These are phyloP conservation scores for Eurosta solidaginis DNA, from an alignment of 1,140 invertebrate species.

Conservation along the genomic window DNA sequence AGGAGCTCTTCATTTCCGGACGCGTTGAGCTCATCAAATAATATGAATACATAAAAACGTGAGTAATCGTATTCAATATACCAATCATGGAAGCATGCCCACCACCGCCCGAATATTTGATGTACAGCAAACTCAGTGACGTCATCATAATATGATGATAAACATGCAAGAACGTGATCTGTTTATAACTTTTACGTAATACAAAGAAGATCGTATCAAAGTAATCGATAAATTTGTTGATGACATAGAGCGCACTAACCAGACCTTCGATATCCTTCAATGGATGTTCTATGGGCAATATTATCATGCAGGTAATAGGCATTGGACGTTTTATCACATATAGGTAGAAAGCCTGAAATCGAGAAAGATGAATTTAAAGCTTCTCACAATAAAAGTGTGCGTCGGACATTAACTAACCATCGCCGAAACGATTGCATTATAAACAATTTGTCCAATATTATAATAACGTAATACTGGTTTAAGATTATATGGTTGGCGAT, in stretches of 20 bases:
- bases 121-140: neutral
- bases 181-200: conserved; percentile 75
- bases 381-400: neutral
- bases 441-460: conserved; percentile 7
- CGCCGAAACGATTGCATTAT: neutral
- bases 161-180: conserved; percentile 78
- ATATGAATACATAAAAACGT: conserved; percentile 78
- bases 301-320: neutral
- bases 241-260: neutral
- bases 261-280: neutral
- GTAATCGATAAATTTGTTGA: conserved; percentile 62
- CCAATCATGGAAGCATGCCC: conserved; percentile 72
- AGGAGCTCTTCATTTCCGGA: conserved; percentile 67
- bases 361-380: neutral
- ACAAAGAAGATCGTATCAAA: conserved; percentile 73
- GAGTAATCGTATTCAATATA: conserved; percentile 76
- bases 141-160: conserved; percentile 72
- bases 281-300: neutral
- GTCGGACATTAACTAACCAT: neutral
- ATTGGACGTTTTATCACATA: neutral
- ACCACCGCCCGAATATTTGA: conserved; percentile 54
- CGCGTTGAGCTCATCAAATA: conserved; percentile 70
- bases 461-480: neutral
- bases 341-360: neutral
- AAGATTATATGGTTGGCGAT: neutral